Conservation (phyloP, 2,113 vertebrate species). For the Diglossa brunneiventris region DNA sequence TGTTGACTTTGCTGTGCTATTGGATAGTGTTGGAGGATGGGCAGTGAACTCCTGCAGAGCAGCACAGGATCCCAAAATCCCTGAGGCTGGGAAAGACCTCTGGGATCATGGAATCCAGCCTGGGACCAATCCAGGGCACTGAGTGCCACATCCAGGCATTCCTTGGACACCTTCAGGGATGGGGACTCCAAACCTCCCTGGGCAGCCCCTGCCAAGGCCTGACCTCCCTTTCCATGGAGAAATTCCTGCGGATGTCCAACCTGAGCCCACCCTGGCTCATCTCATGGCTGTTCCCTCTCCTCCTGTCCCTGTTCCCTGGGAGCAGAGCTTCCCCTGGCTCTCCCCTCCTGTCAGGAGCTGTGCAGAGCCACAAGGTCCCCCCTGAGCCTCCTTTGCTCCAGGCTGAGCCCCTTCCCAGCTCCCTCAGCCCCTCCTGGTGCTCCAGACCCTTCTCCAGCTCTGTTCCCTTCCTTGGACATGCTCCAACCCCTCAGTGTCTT, state of each 20-base stretch:
- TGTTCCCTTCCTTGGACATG: fast-evolving
- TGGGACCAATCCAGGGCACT: fast-evolving
- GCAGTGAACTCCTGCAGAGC: neutral
- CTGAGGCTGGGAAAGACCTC: neutral
- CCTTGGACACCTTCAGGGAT: too few species aligned
- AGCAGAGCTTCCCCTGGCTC: neutral
- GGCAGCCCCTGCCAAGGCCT: neutral
- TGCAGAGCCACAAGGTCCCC: neutral
- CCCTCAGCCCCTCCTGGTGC: fast-evolving
- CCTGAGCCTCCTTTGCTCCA: neutral
- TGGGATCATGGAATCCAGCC: neutral
- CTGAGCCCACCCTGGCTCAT: fast-evolving
- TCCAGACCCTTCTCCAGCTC: neutral
- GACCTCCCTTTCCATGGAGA: fast-evolving
- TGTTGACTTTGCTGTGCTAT: neutral
- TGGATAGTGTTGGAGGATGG: neutral
- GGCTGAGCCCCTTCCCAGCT: neutral
- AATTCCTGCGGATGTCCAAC: neutral
- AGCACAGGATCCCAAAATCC: neutral
- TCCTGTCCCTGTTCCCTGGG: neutral
- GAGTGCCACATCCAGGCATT: fast-evolving
- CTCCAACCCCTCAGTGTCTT: neutral
- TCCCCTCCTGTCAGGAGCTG: neutral
- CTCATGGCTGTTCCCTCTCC: fast-evolving
- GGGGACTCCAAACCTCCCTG: neutral